phyloP scores from a whole-genome alignment of 2,888 invertebrate species.

The Xestoiulus laeticollis region DNA sequence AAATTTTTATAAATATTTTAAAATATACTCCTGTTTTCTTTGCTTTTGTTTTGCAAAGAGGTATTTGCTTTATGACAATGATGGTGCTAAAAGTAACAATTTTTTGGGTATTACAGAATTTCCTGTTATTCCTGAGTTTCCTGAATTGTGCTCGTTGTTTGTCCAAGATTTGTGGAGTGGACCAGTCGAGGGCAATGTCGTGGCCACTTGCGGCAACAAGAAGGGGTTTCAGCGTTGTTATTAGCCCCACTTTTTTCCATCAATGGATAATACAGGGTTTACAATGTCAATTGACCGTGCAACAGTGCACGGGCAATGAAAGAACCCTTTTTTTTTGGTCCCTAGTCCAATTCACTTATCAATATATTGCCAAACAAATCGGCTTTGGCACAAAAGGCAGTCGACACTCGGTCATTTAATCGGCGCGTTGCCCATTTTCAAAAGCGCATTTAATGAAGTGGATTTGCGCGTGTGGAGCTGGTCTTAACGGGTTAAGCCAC shows the following conservation, averaged over 20 bases:
- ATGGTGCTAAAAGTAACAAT: not conserved
- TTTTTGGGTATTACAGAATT: not conserved
- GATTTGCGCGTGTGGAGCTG: not conserved
- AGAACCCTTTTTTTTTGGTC: not conserved
- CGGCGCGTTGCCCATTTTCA: not conserved
- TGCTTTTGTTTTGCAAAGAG: not conserved
- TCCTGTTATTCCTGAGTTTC: too few species aligned
- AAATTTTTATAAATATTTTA: too few species aligned
- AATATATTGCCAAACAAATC: conserved; percentile 26
- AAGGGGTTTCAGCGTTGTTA: not conserved
- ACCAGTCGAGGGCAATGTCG: not conserved
- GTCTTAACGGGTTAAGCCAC: conserved; percentile 1
- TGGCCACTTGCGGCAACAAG: not conserved
- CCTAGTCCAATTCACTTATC: conserved; percentile 26
- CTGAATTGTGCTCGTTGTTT: not conserved
- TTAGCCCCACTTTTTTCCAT: not conserved
- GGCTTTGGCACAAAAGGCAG: not conserved
- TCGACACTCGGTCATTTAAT: conserved; percentile 23
- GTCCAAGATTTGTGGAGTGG: not conserved
- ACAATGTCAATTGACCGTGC: conserved; percentile 24
- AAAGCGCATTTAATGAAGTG: conserved; percentile 7
- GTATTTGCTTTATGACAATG: not conserved
- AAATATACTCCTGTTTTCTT: too few species aligned
- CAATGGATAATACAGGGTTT: conserved; percentile 17
- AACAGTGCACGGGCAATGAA: not conserved